A percentile compares a stretch with the other conserved stretches of the same genome.
Conservation (phyloP, 2,888 invertebrate species). For the Cheilosia soror region DNA sequence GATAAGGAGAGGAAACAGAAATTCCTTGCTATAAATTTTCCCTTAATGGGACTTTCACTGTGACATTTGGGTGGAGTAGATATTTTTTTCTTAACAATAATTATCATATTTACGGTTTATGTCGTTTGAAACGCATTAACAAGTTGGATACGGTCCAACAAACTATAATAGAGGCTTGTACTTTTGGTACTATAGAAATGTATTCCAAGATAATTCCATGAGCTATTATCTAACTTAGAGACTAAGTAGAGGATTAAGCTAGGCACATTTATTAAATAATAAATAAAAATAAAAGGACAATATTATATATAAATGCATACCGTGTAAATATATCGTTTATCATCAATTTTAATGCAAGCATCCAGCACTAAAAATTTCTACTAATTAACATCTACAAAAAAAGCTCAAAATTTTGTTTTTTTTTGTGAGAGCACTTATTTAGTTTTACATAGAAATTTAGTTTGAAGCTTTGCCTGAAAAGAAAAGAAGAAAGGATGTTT, state of each 20-base stretch:
- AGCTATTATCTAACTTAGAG: slow-evolving; percentile 27
- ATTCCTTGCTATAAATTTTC: slow-evolving; percentile 54
- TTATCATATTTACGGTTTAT: slow-evolving; percentile 46
- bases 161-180: slow-evolving; percentile 12
- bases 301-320: slow-evolving; percentile 57
- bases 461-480: slow-evolving; percentile 81
- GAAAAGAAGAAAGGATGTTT: slow-evolving; percentile 54
- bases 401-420: slow-evolving; percentile 62
- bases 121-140: slow-evolving; percentile 60
- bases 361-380: slow-evolving; percentile 78
- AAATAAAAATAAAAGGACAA: slow-evolving; percentile 12
- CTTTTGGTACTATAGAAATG: background rate
- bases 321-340: slow-evolving; percentile 71
- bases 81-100: slow-evolving; percentile 9
- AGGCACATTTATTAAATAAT: background rate
- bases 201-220: slow-evolving; percentile 7
- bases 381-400: slow-evolving; percentile 74
- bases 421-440: slow-evolving; percentile 67
- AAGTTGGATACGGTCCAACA: slow-evolving; percentile 53
- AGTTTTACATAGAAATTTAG: slow-evolving; percentile 79
- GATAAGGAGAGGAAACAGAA: slow-evolving; percentile 32
- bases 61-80: slow-evolving; percentile 26
- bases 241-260: slow-evolving; percentile 10
- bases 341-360: slow-evolving; percentile 74
- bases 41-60: slow-evolving; percentile 59